phyloP scores from a whole-genome alignment of 2,113 vertebrate genomes.

The Tychaedon coryphoeus region DNA sequence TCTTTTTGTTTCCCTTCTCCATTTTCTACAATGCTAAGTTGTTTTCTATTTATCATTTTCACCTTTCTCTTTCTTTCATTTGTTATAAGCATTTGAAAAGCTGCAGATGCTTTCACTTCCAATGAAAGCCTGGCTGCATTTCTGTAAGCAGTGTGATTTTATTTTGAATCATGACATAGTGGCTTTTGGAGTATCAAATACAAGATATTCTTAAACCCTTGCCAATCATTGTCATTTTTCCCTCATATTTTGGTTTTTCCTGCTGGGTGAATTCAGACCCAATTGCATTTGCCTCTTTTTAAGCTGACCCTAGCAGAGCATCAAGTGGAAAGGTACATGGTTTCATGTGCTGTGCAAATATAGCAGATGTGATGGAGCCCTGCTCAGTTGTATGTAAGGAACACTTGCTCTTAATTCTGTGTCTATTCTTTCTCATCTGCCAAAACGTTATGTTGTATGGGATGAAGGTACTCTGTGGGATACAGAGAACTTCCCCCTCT shows the following conservation, averaged over 20 bases:
- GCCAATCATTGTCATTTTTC: not conserved
- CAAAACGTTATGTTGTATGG: not conserved
- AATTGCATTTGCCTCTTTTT: not conserved
- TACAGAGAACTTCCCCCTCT: not conserved
- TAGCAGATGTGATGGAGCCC: not conserved
- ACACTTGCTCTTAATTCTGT: not conserved
- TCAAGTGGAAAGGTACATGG: not conserved
- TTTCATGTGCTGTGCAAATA: not conserved
- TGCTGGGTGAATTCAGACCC: not conserved
- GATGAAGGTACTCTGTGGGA: slow-evolving; percentile 8
- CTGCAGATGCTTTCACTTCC: not conserved
- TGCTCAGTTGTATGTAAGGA: not conserved
- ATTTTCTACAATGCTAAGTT: not conserved
- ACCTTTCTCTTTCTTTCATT: not conserved
- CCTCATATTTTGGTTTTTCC: not conserved
- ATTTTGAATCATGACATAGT: not conserved
- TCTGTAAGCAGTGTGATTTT: not conserved
- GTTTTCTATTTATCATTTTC: not conserved
- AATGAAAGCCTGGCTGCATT: not conserved
- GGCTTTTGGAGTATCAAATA: not conserved
- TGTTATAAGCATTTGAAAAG: not conserved
- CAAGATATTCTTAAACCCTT: not conserved
- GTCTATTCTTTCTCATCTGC: not conserved
- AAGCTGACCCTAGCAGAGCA: not conserved
- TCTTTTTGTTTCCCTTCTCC: not conserved